A percentile compares a stretch with the other conserved stretches of the same genome.
Evolutionary conservation across 1,140 invertebrate species (phyloP).

Genomic region (Microplitis demolitor): DNA sequence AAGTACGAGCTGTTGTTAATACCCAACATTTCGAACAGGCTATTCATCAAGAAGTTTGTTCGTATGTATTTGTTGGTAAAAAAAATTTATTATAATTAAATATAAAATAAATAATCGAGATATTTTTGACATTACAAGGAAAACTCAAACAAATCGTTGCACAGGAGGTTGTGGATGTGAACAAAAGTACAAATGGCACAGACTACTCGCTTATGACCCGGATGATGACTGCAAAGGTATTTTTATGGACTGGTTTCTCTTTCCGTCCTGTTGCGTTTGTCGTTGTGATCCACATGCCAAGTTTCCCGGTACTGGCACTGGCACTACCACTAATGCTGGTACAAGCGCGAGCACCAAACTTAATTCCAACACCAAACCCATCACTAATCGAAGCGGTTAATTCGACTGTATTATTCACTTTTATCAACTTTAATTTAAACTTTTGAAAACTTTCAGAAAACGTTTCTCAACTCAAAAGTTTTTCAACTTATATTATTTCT

Average conservation of each 20-base stretch:
- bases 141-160: slow-evolving; percentile 79
- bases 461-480: no score
- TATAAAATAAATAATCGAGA: background rate
- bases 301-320: slow-evolving; percentile 6
- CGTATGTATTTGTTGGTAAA: slow-evolving; percentile 64
- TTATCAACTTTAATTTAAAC: background rate
- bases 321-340: background rate
- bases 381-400: background rate
- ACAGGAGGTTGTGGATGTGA: slow-evolving; percentile 85
- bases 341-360: no score
- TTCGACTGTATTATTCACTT: background rate
- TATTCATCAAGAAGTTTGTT: slow-evolving; percentile 92
- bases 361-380: background rate
- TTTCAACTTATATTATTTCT: no score
- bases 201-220: slow-evolving; percentile 87
- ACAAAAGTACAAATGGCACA: slow-evolving; percentile 88
- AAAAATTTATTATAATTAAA: background rate
- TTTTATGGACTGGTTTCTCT: slow-evolving; percentile 95
- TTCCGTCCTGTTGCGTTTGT: slow-evolving; percentile 91
- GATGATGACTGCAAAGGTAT: slow-evolving; percentile 93
- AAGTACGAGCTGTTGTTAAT: slow-evolving; percentile 89
- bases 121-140: slow-evolving; percentile 52
- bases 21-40: slow-evolving; percentile 94
- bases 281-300: slow-evolving; percentile 69
- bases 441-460: background rate